phyloP scores from a whole-genome alignment of 1,140 invertebrate genomes.

The Himalopsyche phryganea region DNA sequence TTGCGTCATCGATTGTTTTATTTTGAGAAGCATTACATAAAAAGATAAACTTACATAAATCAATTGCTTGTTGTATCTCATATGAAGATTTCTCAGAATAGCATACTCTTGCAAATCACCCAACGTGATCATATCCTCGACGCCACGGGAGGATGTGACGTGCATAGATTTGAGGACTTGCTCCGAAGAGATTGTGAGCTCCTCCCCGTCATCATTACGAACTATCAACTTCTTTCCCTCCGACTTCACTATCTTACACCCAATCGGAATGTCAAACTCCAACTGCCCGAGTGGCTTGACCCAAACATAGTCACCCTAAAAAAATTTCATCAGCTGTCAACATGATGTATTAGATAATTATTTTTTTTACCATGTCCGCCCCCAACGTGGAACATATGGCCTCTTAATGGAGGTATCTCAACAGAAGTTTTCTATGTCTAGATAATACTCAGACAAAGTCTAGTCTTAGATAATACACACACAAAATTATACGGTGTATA shows the following conservation, averaged over 20 bases:
- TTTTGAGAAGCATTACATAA: too few species aligned
- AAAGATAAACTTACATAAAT: conserved; percentile 77
- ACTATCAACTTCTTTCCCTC: conserved; percentile 77
- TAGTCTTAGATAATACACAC: too few species aligned
- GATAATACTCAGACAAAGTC: too few species aligned
- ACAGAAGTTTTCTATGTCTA: too few species aligned
- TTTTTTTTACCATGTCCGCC: too few species aligned
- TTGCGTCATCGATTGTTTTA: too few species aligned
- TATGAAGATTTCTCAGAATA: conserved; percentile 87
- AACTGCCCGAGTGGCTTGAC: conserved; percentile 66
- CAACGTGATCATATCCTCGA: conserved; percentile 93
- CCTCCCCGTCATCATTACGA: conserved; percentile 74
- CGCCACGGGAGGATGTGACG: conserved; percentile 75
- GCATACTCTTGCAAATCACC: conserved; percentile 91
- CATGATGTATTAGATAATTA: too few species aligned
- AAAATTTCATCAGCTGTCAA: too few species aligned
- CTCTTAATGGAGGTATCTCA: too few species aligned
- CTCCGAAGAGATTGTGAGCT: conserved; percentile 50
- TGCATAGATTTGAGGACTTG: conserved; percentile 80
- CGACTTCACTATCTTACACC: conserved; percentile 72
- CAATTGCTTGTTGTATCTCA: conserved; percentile 80
- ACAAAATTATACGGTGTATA: too few species aligned
- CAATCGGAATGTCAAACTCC: conserved; percentile 81
- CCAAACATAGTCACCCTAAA: conserved; percentile 83
- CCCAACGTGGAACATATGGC: too few species aligned